phyloP scores from a whole-genome alignment of 2,113 vertebrate species.

The Phrynosoma blainvillii region DNA sequence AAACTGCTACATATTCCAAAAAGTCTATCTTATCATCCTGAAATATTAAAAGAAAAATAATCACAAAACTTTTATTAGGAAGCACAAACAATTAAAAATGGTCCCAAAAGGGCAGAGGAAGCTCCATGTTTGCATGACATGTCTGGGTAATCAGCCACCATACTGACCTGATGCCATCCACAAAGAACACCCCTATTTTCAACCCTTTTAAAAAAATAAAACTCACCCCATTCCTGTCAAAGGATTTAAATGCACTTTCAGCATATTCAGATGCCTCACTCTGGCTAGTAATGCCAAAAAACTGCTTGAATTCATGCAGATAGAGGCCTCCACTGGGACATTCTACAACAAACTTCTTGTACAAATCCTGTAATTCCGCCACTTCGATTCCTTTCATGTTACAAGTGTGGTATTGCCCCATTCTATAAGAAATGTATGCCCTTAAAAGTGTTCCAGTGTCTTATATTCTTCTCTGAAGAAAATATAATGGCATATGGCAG shows the following conservation, averaged over 20 bases:
- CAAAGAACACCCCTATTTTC: neutral
- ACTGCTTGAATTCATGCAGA: slow-evolving; percentile 79
- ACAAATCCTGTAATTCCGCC: slow-evolving; percentile 77
- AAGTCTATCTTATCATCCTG: slow-evolving; percentile 82
- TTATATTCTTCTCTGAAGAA: neutral
- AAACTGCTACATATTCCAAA: slow-evolving; percentile 78
- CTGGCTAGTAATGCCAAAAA: slow-evolving; percentile 74
- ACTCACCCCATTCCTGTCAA: slow-evolving; percentile 80
- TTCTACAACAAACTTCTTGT: slow-evolving; percentile 77
- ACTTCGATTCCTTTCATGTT: slow-evolving; percentile 69
- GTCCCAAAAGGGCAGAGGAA: neutral
- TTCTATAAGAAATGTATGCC: slow-evolving; percentile 24
- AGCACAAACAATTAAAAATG: neutral
- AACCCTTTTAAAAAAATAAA: neutral
- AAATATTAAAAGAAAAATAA: slow-evolving; percentile 9
- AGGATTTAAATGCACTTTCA: slow-evolving; percentile 77
- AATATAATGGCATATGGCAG: neutral
- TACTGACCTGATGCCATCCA: neutral
- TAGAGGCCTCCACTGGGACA: slow-evolving; percentile 77
- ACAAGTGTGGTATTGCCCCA: slow-evolving; percentile 72
- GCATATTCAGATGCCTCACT: slow-evolving; percentile 76
- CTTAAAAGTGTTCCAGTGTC: neutral
- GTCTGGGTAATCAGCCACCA: neutral
- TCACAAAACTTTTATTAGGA: neutral
- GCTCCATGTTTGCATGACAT: neutral